A percentile compares a stretch with the other conserved stretches of the same genome.
Evolutionary conservation across 2,888 invertebrate genomes (phyloP).

Genomic region (Napeogenes inachia): DNA sequence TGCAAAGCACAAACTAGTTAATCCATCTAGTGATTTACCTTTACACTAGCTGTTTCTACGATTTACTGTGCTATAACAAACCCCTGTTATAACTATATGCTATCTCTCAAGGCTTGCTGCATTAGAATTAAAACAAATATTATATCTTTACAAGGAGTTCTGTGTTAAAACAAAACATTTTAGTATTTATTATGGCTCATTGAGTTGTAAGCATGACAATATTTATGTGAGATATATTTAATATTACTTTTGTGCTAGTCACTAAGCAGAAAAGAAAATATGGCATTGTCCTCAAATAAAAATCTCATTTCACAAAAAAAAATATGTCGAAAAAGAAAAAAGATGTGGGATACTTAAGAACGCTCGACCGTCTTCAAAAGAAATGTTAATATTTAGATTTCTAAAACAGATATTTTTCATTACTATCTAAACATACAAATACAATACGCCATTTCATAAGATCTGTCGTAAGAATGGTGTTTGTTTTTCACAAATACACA

Average conservation of each 20-base stretch:
- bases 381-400: conserved; percentile 6
- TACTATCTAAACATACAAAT: background rate
- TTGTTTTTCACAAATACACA: background rate
- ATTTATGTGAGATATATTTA: background rate
- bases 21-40: background rate
- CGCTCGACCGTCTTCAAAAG: conserved; percentile 5
- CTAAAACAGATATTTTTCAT: conserved; percentile 7
- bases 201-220: no score
- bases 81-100: background rate
- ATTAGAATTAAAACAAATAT: no score
- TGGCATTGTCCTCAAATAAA: conserved; percentile 34
- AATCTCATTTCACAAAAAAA: conserved; percentile 34
- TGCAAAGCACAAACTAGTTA: background rate
- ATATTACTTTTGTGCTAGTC: conserved; percentile 30
- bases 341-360: conserved; percentile 18
- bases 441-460: background rate
- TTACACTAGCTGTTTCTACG: background rate
- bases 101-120: no score
- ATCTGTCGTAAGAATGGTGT: background rate
- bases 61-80: background rate
- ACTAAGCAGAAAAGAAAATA: conserved; percentile 18
- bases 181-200: no score
- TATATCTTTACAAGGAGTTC: no score
- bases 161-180: no score
- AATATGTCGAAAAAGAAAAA: conserved; percentile 19